Evolutionary conservation across 1,140 invertebrate genomes (phyloP).

Genomic region (Drosophila tsacasi): DNA sequence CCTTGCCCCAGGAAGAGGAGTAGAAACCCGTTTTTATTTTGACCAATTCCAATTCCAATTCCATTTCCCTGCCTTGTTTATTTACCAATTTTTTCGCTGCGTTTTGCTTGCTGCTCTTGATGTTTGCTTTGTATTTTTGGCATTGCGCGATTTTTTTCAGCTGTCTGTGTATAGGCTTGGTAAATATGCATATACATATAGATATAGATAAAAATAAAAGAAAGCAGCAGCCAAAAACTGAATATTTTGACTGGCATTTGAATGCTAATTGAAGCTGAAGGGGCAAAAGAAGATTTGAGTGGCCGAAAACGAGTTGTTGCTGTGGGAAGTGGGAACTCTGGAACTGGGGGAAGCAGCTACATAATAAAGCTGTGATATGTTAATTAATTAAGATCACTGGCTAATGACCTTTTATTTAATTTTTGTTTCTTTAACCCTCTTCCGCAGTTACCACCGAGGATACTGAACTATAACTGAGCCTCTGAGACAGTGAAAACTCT

Average conservation of each 20-base stretch:
- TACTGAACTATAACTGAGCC: background rate
- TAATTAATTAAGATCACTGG: slow-evolving; percentile 31
- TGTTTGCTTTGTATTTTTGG: slow-evolving; percentile 53
- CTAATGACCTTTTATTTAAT: slow-evolving; percentile 3
- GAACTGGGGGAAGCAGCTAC: slow-evolving; percentile 10
- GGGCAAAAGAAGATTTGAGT: slow-evolving; percentile 5
- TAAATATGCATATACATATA: slow-evolving; percentile 11
- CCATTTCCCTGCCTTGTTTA: slow-evolving; percentile 26
- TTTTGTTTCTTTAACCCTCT: background rate
- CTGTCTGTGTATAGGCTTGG: slow-evolving; percentile 21
- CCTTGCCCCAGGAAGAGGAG: slow-evolving; percentile 47
- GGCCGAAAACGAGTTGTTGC: slow-evolving; percentile 19
- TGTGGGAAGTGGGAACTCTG: slow-evolving; percentile 19
- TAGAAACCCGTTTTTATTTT: slow-evolving; percentile 23
- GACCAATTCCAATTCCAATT: slow-evolving; percentile 17
- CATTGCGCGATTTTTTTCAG: slow-evolving; percentile 40
- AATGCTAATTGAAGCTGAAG: slow-evolving; percentile 62
- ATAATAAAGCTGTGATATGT: slow-evolving; percentile 22
- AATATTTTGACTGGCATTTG: slow-evolving; percentile 69
- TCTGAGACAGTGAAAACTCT: slow-evolving; percentile 8
- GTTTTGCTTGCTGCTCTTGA: slow-evolving; percentile 17
- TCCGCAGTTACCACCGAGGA: slow-evolving; percentile 17
- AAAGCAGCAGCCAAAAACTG: slow-evolving; percentile 29
- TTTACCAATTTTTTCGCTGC: slow-evolving; percentile 35
- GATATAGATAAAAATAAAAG: slow-evolving; percentile 17